These are phyloP conservation scores for Drosophila tripunctata DNA, from an alignment of 2,888 invertebrate species.

Conservation along the genomic window DNA sequence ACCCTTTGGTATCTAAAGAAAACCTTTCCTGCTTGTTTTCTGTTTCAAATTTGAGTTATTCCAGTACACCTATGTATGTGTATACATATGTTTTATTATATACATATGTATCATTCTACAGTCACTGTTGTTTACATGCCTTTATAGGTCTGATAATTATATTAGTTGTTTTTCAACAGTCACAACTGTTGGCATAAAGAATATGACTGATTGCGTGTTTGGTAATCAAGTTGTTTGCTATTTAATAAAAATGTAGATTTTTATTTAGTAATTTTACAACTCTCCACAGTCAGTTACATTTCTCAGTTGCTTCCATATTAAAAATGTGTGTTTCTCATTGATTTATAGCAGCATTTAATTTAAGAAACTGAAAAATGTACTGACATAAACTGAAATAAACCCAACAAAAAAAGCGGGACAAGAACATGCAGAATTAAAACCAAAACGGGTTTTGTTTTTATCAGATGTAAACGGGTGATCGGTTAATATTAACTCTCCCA, in stretches of 20 bases:
- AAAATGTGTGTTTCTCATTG: not conserved
- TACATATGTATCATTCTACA: not conserved
- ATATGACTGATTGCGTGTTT: conserved; percentile 17
- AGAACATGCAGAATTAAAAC: not conserved
- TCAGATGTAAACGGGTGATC: conserved; percentile 16
- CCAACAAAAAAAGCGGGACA: too few species aligned
- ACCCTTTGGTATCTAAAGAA: too few species aligned
- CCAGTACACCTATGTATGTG: too few species aligned
- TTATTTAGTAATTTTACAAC: too few species aligned
- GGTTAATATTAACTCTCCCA: conserved; percentile 18
- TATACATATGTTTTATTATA: not conserved
- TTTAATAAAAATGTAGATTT: not conserved
- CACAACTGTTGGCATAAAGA: conserved; percentile 16
- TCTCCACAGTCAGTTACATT: too few species aligned
- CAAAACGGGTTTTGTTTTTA: conserved; percentile 35
- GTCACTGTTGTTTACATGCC: conserved; percentile 4
- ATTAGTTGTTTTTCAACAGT: conserved; percentile 12
- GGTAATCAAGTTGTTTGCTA: not conserved
- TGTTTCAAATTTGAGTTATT: too few species aligned
- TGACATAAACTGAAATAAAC: too few species aligned
- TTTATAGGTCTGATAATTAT: conserved; percentile 4
- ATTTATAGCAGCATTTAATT: not conserved
- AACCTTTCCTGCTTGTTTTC: too few species aligned
- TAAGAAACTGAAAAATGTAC: not conserved
- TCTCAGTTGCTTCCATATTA: not conserved